Conservation (phyloP, 2,888 invertebrate species). For the Cheilosia scutellata region DNA sequence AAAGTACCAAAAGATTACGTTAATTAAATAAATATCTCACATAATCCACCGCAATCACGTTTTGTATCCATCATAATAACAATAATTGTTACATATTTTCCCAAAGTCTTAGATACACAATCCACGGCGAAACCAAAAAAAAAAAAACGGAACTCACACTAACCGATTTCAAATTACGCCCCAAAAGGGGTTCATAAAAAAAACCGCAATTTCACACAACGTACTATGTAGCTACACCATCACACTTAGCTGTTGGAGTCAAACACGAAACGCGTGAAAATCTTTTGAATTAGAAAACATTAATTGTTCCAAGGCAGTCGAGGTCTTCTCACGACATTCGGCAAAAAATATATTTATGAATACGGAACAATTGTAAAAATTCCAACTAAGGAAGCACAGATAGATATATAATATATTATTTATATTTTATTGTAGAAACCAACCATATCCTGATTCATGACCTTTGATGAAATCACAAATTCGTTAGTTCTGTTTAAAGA, state of each 20-base stretch:
- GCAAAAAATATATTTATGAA: not conserved
- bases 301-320: slow-evolving; percentile 35
- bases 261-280: slow-evolving; percentile 67
- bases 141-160: slow-evolving; percentile 25
- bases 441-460: slow-evolving; percentile 32
- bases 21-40: slow-evolving; percentile 56
- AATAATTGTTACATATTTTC: slow-evolving; percentile 65
- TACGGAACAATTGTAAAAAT: slow-evolving; percentile 45
- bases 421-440: no score
- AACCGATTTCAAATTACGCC: slow-evolving; percentile 45
- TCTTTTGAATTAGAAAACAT: slow-evolving; percentile 50
- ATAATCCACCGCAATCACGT: slow-evolving; percentile 54
- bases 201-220: slow-evolving; percentile 35
- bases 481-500: not conserved
- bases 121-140: not conserved
- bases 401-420: no score
- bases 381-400: not conserved
- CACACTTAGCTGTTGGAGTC: slow-evolving; percentile 32
- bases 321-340: slow-evolving; percentile 53
- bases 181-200: slow-evolving; percentile 16
- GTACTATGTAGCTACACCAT: slow-evolving; percentile 4
- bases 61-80: slow-evolving; percentile 53
- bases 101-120: slow-evolving; percentile 33
- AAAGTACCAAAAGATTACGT: not conserved
- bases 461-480: slow-evolving; percentile 30